A percentile compares a stretch with the other conserved stretches of the same genome.
These are phyloP conservation scores for Takifugu flavidus DNA, from an alignment of 2,113 vertebrate species.

Conservation along the genomic window DNA sequence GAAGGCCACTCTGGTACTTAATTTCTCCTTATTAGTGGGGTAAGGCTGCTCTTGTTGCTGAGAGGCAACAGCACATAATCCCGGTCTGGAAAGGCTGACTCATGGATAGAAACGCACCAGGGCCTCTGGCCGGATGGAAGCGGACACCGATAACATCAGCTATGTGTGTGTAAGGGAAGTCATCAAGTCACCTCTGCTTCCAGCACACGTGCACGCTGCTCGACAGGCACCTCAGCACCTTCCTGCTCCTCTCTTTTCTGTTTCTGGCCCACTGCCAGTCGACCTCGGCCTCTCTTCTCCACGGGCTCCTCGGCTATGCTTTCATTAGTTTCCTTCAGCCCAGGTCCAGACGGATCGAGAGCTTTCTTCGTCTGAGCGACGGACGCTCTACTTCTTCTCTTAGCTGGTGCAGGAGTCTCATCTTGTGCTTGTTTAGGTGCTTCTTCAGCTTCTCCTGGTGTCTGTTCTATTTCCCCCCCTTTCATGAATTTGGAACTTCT, in stretches of 20 bases:
- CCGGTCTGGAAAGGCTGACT: constrained; percentile 42
- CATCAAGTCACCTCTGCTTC: constrained; percentile 45
- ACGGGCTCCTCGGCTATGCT: background rate
- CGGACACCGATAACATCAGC: background rate
- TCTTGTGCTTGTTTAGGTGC: constrained; percentile 12
- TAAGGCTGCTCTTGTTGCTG: constrained; percentile 11
- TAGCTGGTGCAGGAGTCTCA: constrained; percentile 21
- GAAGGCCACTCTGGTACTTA: constrained; percentile 18
- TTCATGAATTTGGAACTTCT: constrained; percentile 14
- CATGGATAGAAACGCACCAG: constrained; percentile 13
- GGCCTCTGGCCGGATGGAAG: constrained; percentile 26
- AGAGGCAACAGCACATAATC: constrained; percentile 29
- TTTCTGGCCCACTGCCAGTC: constrained; percentile 7
- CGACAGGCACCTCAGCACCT: constrained; percentile 13
- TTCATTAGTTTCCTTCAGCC: constrained; percentile 11
- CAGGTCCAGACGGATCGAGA: background rate
- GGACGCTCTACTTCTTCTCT: constrained; percentile 36
- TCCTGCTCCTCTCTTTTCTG: constrained; percentile 26
- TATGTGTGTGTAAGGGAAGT: constrained; percentile 1
- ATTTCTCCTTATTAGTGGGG: constrained; percentile 35
- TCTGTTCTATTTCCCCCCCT: constrained; percentile 3
- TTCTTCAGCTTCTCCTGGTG: constrained; percentile 4
- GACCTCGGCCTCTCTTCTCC: constrained; percentile 32
- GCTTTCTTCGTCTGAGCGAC: constrained; percentile 15
- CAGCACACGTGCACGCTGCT: constrained; percentile 13